Evolutionary conservation across 2,113 vertebrate genomes (phyloP), one percentile per base, ranked within the genome.

Genomic region (Cygnus atratus): DNA sequence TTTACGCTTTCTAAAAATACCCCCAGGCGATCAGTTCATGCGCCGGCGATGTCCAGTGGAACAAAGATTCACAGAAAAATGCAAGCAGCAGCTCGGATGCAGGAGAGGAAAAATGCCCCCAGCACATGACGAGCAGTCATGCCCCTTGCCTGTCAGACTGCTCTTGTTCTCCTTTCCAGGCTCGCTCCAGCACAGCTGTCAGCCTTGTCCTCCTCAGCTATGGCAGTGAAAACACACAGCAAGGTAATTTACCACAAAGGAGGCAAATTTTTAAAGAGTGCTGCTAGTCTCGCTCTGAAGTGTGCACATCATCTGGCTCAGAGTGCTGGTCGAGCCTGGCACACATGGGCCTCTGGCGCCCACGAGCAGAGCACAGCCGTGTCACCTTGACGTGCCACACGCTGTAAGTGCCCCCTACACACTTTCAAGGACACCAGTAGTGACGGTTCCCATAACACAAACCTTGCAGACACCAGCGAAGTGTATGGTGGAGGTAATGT

Each of bases 41-140:
- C 44, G 26, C 39, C 44, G 57, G 52, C 0, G 0, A 66, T 85
- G 37, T 28, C 63, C 0, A 0, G 0, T 21, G n/a, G 29, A 78
- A 81, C 14, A 55, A 71, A 6, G 12, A 71, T 14, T 68, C 25
- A 35, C 18, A 57, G n/a, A 35, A 82, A 87, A 81, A 59, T 17
- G 10, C 19, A 2, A 74, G 11, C 75, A 58, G 44, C 54, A 28
- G 8, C 55, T 57, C 4, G 57, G 29, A 67, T 5, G 25, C 21
- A 54, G 33, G 46, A 81, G 80, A 75, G 43, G 39, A 46, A 4
- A 77, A 92, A 62, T 43, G n/a, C 31, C 35, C 11, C 17, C 57
- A 31, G 0, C 54, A 73, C 21, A 9, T 37, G 65, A 78, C 7
- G 1, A 41, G 11, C 26, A 9, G 9, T 94, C 67, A 95, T 29